Conservation (phyloP, 2,888 invertebrate species). For the Drosophila borealis region DNA sequence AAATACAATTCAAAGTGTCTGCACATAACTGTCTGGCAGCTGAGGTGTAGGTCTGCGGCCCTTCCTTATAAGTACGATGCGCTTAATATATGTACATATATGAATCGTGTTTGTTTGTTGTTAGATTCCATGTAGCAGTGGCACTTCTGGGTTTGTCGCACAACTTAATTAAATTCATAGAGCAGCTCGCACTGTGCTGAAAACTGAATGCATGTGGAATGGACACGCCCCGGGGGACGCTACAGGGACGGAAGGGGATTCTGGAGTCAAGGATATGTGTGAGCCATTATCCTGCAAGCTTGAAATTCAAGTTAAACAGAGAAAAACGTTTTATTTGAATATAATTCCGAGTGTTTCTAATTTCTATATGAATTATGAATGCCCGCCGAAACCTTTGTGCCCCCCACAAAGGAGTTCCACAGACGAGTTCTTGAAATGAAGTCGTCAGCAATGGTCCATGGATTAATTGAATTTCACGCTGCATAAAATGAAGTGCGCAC, state of each 20-base stretch:
- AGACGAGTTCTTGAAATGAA: slow-evolving; percentile 60
- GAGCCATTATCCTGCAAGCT: slow-evolving; percentile 24
- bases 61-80: neutral
- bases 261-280: slow-evolving; percentile 19
- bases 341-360: slow-evolving; percentile 79
- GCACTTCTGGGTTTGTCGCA: slow-evolving; percentile 60
- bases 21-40: neutral
- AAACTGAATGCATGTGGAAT: slow-evolving; percentile 29
- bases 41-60: neutral
- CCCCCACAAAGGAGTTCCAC: slow-evolving; percentile 2
- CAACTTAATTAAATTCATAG: slow-evolving; percentile 75
- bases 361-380: slow-evolving; percentile 60
- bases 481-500: slow-evolving; percentile 69
- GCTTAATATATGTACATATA: slow-evolving; percentile 8
- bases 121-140: slow-evolving; percentile 34
- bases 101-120: slow-evolving; percentile 35
- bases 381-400: slow-evolving; percentile 17
- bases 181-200: slow-evolving; percentile 38
- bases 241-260: neutral
- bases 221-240: slow-evolving; percentile 47
- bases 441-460: slow-evolving; percentile 79
- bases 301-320: slow-evolving; percentile 24
- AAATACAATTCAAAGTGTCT: neutral
- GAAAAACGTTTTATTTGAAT: slow-evolving; percentile 74
- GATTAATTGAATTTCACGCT: slow-evolving; percentile 83